Evolutionary conservation across 2,888 invertebrate species (phyloP), one percentile per base, ranked within the genome.

Genomic region (Ethmia dodecea): DNA sequence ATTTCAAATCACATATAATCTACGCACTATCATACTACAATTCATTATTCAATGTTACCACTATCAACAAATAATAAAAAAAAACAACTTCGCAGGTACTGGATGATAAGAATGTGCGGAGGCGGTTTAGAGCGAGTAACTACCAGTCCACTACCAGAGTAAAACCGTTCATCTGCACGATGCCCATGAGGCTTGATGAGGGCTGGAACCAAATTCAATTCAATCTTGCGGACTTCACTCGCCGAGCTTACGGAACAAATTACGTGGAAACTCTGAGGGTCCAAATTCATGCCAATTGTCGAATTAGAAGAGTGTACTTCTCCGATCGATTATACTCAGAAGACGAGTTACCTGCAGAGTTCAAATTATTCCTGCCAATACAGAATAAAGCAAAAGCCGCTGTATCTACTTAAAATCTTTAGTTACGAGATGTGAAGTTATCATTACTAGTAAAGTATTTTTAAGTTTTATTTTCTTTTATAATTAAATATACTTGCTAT

Each of bases 181-280:
- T 98, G 97, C 98, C 98, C 0, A 94, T 98, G 92, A 88, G 97
- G 38, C 86, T 98, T 43, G 95, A 96, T 57, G 95, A 96, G 60
- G 98, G 98, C 18, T 97, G 97, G 97, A 97, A 97, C 65, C 92
- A 94, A 79, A 95, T 98, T 50, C 97, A 97, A 72, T 97, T 98
- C 71, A 97, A 98, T 79, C 87, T 98, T 45, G 94, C 95, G 3
- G 97, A 98, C 78, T 97, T 98, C 72, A 97, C 96, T 5, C 88
- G 95, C 50, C 87, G 97, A 58, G 97, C 97, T 1, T 98, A 98
- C 67, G 97, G 97, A n/a, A 97, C 97, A 9, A 96, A 95, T 74
- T 98, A 97, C 78, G 93, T 97, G 35, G 97, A 98, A 80, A 97
- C 97, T 1, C 88, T 91, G 28, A 86, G 97, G 55, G 94, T 98